Base-by-base conservation (phyloP, 2,113 vertebrate genomes). In the Sula dactylatra region DNA sequence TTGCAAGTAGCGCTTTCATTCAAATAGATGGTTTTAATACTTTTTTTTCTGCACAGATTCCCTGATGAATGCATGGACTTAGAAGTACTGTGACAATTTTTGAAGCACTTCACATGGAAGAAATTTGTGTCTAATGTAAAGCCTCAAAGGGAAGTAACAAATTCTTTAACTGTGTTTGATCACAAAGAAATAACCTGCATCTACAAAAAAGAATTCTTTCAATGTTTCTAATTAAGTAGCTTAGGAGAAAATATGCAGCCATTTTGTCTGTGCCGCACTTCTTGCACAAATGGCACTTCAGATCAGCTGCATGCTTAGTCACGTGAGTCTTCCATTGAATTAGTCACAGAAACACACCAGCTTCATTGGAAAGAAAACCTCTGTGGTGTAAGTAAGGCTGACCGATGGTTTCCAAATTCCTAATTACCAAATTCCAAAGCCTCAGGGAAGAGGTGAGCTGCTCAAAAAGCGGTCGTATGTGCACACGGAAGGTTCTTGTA, bases 181-280 rank as follows among this genome's bases (percentile, higher is more conserved):
- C 65, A 58, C 22, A 77, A 93, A 77, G 56, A 88, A 78, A 66
- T 78, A 69, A 89, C 21, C 73, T 79, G 29, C n/a, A 59, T 59
- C 56, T 79, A 66, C 38, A 88, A 55, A 92, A 94, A 92, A 67
- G 13, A 62, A 61, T 67, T 44, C 20, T 95, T 82, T 91, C 36
- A 93, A 58, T 27, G n/a, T 58, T 65, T 88, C 42, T 83, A 74
- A 82, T 92, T 59, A 93, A 84, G 76, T 86, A 84, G 31, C 34
- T 94, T 61, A 72, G 14, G n/a, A 91, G 52, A 65, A 92, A 82
- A 84, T 56, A 72, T n/a, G 24, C n/a, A 69, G 27, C 40, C 42
- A 40, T 62, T 94, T 90, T 79, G 3, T 80, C 54, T 52, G 29
- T 29, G 56, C 16, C 45, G 64, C 50, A 17, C 24, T 76, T 65